These are phyloP conservation scores for Heterotis niloticus DNA, from an alignment of 2,113 vertebrate species.

Conservation along the genomic window DNA sequence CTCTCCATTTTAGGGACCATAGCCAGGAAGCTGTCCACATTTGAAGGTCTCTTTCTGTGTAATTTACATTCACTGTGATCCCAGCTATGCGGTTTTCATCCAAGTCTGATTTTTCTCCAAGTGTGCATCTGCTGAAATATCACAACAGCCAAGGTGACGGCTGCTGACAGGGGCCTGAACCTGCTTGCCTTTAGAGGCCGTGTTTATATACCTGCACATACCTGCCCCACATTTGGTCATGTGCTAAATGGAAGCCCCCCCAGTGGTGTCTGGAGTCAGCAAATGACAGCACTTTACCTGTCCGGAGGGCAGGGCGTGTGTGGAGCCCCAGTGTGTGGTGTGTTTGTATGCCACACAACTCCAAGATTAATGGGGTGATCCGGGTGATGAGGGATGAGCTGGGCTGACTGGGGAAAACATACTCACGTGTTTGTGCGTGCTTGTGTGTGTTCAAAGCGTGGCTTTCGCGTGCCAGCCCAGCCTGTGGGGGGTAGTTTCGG, in stretches of 20 bases:
- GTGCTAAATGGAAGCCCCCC: background rate
- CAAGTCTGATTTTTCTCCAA: too few relatives aligned
- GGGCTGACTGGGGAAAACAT: background rate
- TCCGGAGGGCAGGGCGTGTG: background rate
- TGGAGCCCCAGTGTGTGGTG: background rate
- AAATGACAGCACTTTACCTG: constrained; percentile 10
- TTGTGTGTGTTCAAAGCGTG: constrained; percentile 8
- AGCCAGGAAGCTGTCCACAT: too few relatives aligned
- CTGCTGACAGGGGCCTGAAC: too few relatives aligned
- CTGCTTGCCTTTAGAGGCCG: background rate
- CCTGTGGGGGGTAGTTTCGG: constrained; percentile 46
- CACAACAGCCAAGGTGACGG: too few relatives aligned
- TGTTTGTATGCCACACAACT: background rate
- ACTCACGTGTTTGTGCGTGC: background rate
- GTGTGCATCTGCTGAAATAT: too few relatives aligned
- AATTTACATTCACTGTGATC: too few relatives aligned
- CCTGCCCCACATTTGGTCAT: background rate
- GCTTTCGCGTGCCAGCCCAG: constrained; percentile 3
- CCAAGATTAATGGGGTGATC: too few relatives aligned
- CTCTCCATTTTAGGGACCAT: too few relatives aligned
- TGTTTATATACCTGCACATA: constrained; percentile 1
- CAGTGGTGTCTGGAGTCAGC: background rate
- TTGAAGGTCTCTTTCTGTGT: too few relatives aligned
- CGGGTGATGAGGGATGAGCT: background rate
- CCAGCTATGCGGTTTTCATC: too few relatives aligned